Evolutionary conservation across 2,888 invertebrate genomes (phyloP), one percentile per base, ranked within the genome.

Genomic region (Mechanitis messenoides): DNA sequence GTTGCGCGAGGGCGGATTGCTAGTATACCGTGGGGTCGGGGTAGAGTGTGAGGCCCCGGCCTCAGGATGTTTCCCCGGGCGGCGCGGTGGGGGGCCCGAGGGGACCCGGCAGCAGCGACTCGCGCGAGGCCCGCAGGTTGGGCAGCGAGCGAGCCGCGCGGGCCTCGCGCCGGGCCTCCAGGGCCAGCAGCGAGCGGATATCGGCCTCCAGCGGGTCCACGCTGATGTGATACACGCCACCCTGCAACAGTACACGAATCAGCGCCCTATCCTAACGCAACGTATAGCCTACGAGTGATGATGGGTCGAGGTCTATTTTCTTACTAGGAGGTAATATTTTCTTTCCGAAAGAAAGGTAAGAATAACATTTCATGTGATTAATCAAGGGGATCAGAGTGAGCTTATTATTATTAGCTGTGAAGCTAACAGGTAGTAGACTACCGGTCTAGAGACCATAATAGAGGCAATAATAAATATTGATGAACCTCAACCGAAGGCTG

Each of bases 41-140:
- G 79, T 83, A 87, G 57, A 87, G 86, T 62, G 72, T 68, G 70
- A 72, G 69, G 83, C 68, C 65, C 61, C 66, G 69, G 62, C 69
- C 73, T 73, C 74, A 73, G 73, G 74, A 71, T 67, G 66, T 66
- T 55, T 69, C 69, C 64, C 64, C 63, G 65, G 63, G 63, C 59
- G 61, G 63, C 59, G 61, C 64, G 59, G 65, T 71, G 77, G 72
- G 64, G 75, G 74, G 71, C 72, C 71, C 64, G 75, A 69, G 66
- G 68, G 63, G 60, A 69, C 62, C 61, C 62, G 76, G 91, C 72
- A 93, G 89, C 75, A 93, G 88, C 77, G 91, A 92, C 81, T 93
- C 93, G 80, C 92, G 92, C 80, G 92, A 92, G 74, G 93, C 92
- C 83, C 92, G 93, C 85, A 94, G 90, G 90, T 94, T 94, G 84